Percentiles rank a stretch among this genome's conserved stretches.
These are phyloP conservation scores for Myzus persicae DNA, from an alignment of 1,140 invertebrate species.

Conservation along the genomic window DNA sequence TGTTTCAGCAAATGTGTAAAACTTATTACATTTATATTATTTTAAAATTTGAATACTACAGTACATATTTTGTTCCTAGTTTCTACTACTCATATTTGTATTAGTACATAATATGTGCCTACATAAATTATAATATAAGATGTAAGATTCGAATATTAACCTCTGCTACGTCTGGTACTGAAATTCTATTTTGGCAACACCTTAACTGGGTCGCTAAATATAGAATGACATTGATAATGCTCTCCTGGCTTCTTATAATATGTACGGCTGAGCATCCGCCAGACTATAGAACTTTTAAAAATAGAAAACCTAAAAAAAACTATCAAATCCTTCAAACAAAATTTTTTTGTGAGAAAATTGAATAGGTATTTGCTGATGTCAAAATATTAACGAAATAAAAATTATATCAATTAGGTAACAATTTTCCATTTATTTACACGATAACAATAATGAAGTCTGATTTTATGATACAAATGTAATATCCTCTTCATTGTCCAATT, in stretches of 20 bases:
- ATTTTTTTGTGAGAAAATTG: neutral
- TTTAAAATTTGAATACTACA: neutral
- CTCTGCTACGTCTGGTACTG: conserved; percentile 20
- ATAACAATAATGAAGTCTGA: conserved; percentile 33
- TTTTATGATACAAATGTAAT: conserved; percentile 41
- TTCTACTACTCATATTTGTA: neutral
- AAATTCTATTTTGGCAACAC: conserved; percentile 45
- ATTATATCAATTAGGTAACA: conserved; percentile 22
- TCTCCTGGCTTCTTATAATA: neutral
- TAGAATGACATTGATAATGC: conserved; percentile 55
- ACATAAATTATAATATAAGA: neutral
- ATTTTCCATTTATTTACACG: conserved; percentile 50
- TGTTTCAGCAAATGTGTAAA: neutral
- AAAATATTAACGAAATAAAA: conserved; percentile 1
- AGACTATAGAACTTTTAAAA: conserved; percentile 41
- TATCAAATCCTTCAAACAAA: neutral
- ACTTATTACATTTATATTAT: neutral
- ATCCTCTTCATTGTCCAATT: neutral
- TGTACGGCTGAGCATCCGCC: neutral
- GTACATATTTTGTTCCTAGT: neutral
- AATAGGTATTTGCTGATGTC: neutral
- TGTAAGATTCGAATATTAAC: neutral
- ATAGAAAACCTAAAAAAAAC: conserved; percentile 50
- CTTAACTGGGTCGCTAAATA: conserved; percentile 36
- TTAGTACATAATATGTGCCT: neutral